These are phyloP conservation scores for Chloroceryle inda DNA, from an alignment of 2,797 vertebrate species.

Conservation along the genomic window DNA sequence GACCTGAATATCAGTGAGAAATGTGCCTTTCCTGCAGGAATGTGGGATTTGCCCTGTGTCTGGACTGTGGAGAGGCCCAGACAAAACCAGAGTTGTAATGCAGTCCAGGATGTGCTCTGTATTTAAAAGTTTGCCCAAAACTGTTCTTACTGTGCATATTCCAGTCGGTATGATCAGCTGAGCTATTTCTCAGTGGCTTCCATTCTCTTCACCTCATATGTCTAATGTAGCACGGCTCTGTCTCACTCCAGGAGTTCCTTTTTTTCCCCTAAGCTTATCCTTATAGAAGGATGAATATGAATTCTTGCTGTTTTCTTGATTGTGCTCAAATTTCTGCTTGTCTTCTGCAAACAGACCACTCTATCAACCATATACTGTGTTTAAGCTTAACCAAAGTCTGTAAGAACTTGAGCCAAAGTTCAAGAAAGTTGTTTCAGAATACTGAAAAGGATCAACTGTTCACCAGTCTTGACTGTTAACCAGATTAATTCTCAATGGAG, in stretches of 20 bases:
- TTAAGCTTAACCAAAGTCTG: not conserved
- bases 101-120: not conserved
- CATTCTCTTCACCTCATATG: not conserved
- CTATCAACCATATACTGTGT: not conserved
- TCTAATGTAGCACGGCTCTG: not conserved
- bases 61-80: not conserved
- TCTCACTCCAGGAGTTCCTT: not conserved
- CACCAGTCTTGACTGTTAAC: not conserved
- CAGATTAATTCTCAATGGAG: not conserved
- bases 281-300: not conserved
- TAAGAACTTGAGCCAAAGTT: not conserved
- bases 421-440: not conserved
- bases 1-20: not conserved
- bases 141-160: not conserved
- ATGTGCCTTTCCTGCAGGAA: not conserved
- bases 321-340: not conserved
- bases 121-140: not conserved
- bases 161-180: not conserved
- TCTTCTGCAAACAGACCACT: not conserved
- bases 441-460: not conserved
- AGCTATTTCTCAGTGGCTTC: not conserved
- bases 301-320: not conserved
- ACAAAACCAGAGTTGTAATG: not conserved
- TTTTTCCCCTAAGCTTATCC: not conserved
- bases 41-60: not conserved